phyloP scores from a whole-genome alignment of 64 coral and sea anemone genomes.

The Stylophora pistillata region DNA sequence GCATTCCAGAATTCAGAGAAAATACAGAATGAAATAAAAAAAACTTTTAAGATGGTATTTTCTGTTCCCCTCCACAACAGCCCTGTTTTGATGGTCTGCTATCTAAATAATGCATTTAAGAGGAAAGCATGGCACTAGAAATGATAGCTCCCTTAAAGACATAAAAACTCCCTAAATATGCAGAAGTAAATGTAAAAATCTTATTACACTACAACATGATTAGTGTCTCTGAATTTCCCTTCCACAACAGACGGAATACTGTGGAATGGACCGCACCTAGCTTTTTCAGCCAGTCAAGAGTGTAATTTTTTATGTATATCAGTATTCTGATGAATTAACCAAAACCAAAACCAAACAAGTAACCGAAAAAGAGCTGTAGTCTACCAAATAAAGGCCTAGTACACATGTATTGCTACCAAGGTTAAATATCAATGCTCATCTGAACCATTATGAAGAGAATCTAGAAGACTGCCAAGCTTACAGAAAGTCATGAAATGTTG shows the following conservation, averaged over 20 bases:
- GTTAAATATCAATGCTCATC: too few species aligned
- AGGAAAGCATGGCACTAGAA: constrained; percentile 24
- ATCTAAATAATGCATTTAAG: constrained; percentile 15
- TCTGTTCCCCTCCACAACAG: constrained; percentile 27
- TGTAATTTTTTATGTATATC: too few species aligned
- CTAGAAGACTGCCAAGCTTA: too few species aligned
- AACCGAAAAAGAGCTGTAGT: too few species aligned
- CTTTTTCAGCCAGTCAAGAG: too few species aligned
- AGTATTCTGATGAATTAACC: too few species aligned
- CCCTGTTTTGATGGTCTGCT: not conserved
- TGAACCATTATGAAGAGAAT: too few species aligned
- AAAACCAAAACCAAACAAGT: too few species aligned
- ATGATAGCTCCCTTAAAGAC: not conserved
- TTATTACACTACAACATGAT: not conserved
- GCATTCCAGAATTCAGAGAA: constrained; percentile 31
- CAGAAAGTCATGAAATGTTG: too few species aligned
- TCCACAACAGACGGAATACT: constrained; percentile 20
- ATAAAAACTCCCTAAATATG: not conserved
- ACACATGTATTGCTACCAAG: too few species aligned
- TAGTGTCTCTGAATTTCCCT: not conserved
- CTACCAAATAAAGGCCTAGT: too few species aligned
- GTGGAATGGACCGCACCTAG: not conserved
- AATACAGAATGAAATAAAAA: constrained; percentile 1
- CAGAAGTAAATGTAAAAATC: constrained; percentile 24
- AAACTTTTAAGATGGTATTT: not conserved